Conservation (phyloP, 2,113 vertebrate genomes). For the Sceloporus tristichus region DNA sequence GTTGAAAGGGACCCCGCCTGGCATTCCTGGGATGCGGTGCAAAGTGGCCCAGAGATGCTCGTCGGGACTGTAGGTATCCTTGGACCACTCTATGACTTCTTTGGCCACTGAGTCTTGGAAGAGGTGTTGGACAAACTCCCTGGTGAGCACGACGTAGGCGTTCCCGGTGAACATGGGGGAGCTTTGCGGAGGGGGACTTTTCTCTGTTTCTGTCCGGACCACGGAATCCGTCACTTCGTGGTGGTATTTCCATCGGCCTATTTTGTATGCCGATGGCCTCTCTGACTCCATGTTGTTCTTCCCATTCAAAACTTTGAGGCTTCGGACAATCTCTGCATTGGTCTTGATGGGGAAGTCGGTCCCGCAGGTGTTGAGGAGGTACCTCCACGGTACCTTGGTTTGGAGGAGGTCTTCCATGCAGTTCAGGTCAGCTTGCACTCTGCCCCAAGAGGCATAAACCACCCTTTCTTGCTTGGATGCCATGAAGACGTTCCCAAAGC, state of each 20-base stretch:
- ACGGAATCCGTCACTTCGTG: slow-evolving; percentile 55
- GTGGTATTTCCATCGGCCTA: slow-evolving; percentile 82
- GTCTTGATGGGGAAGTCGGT: slow-evolving; percentile 95
- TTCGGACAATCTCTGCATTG: slow-evolving; percentile 85
- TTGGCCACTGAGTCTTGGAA: slow-evolving; percentile 70
- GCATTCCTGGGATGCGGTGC: slow-evolving; percentile 84
- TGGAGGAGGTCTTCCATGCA: slow-evolving; percentile 90
- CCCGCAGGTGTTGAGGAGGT: slow-evolving; percentile 92
- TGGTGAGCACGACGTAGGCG: slow-evolving; percentile 85
- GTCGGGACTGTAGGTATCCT: slow-evolving; percentile 93
- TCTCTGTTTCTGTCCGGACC: slow-evolving; percentile 52
- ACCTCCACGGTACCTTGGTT: slow-evolving; percentile 83
- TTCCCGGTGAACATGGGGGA: slow-evolving; percentile 87
- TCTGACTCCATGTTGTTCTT: slow-evolving; percentile 90
- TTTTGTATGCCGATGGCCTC: slow-evolving; percentile 72
- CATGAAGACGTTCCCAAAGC: slow-evolving; percentile 92
- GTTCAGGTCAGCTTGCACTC: slow-evolving; percentile 94
- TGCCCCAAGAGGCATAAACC: slow-evolving; percentile 90
- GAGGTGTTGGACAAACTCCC: slow-evolving; percentile 85
- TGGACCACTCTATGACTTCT: slow-evolving; percentile 86
- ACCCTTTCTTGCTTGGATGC: slow-evolving; percentile 84
- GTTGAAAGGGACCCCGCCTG: slow-evolving; percentile 78
- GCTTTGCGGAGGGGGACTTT: slow-evolving; percentile 76
- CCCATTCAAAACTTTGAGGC: slow-evolving; percentile 82
- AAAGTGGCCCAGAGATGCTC: slow-evolving; percentile 95